A percentile compares a stretch with the other conserved stretches of the same genome.
These are phyloP conservation scores for Hydropotes inermis DNA, from an alignment of 2,113 vertebrate species.

Conservation along the genomic window DNA sequence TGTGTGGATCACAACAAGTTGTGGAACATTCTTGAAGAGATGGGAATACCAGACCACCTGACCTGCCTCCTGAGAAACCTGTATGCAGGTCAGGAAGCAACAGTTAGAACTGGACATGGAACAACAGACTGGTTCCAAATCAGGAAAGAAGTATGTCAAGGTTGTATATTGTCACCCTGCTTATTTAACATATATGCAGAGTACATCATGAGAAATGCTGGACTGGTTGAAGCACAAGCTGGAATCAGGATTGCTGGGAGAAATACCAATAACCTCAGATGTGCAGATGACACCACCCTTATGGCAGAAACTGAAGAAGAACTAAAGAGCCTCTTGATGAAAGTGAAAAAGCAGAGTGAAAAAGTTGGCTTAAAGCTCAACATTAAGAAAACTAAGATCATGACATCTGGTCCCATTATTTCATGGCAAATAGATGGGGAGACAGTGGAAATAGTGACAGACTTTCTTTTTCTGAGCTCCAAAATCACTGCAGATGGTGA, in stretches of 20 bases:
- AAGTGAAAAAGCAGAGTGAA: not conserved
- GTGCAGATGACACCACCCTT: not conserved
- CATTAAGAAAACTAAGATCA: not conserved
- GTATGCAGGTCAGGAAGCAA: not conserved
- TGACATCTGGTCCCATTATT: not conserved
- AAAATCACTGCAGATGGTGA: not conserved
- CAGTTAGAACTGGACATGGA: not conserved
- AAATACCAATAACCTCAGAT: not conserved
- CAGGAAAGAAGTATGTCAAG: not conserved
- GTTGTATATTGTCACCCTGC: not conserved
- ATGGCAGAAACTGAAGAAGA: not conserved
- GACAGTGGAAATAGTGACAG: not conserved
- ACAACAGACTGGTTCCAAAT: not conserved
- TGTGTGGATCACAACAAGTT: not conserved
- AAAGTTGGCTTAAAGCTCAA: not conserved
- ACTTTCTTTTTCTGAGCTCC: not conserved
- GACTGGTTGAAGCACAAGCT: not conserved
- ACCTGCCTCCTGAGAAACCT: not conserved
- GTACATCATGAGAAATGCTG: not conserved
- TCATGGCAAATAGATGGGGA: not conserved
- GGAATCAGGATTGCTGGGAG: not conserved
- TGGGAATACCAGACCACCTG: not conserved
- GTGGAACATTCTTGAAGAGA: not conserved
- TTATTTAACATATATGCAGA: not conserved
- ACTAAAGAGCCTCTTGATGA: not conserved